Conservation (phyloP, 2,797 vertebrate genomes). For the Eospalax fontanierii region DNA sequence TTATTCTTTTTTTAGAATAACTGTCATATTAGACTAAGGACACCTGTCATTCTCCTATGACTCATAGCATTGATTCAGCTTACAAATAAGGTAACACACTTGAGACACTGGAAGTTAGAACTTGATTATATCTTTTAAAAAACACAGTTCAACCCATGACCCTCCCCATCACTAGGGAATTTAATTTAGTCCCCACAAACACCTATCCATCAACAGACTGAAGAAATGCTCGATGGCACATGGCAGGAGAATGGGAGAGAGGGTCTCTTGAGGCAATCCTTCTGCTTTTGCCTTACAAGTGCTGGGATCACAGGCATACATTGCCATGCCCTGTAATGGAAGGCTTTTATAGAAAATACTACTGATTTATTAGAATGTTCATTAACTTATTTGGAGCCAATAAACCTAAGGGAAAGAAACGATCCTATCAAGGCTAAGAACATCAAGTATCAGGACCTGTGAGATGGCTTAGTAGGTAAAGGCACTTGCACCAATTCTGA, state of each 20-base stretch:
- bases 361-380: slow-evolving; percentile 12
- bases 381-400: slow-evolving; percentile 38
- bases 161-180: background rate
- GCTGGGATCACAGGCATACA: background rate
- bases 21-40: slow-evolving; percentile 4
- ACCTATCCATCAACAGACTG: background rate
- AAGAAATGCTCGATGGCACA: background rate
- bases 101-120: background rate
- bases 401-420: slow-evolving; percentile 2
- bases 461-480: background rate
- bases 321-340: background rate
- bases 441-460: background rate
- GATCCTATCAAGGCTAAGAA: background rate
- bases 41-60: background rate
- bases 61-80: background rate
- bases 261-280: background rate
- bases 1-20: background rate
- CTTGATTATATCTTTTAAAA: background rate
- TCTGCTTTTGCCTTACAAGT: background rate
- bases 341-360: slow-evolving; percentile 23
- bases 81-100: background rate
- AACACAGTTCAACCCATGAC: slow-evolving; percentile 4
- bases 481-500: background rate
- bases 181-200: background rate
- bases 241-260: background rate